Evolutionary conservation across 1,140 invertebrate genomes (phyloP).

Genomic region (Bursaphelenchus mucronatus): DNA sequence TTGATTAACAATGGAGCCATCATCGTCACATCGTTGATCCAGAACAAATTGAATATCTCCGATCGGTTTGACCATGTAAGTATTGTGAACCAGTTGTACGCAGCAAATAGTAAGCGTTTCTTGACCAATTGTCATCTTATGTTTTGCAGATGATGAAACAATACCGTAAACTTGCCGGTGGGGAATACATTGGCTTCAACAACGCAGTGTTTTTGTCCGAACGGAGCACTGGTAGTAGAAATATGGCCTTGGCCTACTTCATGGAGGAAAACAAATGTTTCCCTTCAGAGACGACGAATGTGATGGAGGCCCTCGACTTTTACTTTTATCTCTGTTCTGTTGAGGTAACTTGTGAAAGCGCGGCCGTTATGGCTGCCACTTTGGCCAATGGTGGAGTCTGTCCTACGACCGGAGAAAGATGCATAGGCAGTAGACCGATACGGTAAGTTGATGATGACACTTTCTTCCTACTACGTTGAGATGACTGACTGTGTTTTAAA

Average conservation of each 20-base stretch:
- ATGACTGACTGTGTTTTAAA: too few species aligned
- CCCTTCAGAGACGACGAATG: slow-evolving; percentile 66
- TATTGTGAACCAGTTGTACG: slow-evolving; percentile 28
- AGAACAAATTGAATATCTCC: slow-evolving; percentile 43
- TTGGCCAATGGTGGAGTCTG: slow-evolving; percentile 82
- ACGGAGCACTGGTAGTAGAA: slow-evolving; percentile 63
- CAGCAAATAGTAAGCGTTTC: not conserved
- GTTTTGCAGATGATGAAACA: slow-evolving; percentile 65
- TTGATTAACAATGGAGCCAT: slow-evolving; percentile 97
- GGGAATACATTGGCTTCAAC: slow-evolving; percentile 87
- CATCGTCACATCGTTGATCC: slow-evolving; percentile 66
- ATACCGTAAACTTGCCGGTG: slow-evolving; percentile 72
- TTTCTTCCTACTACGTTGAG: too few species aligned
- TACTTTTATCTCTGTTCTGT: slow-evolving; percentile 76
- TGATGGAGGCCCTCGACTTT: slow-evolving; percentile 93
- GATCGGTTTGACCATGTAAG: slow-evolving; percentile 65
- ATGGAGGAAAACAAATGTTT: slow-evolving; percentile 62
- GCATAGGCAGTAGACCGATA: slow-evolving; percentile 72
- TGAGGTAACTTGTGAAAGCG: slow-evolving; percentile 85
- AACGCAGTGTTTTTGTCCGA: slow-evolving; percentile 73
- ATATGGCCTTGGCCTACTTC: slow-evolving; percentile 64
- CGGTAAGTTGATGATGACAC: slow-evolving; percentile 62
- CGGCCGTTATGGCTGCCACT: slow-evolving; percentile 85
- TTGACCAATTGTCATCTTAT: not conserved
- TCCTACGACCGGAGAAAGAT: slow-evolving; percentile 47